Percentiles rank a stretch among this genome's conserved stretches.
phyloP scores from a whole-genome alignment of 2,113 vertebrate genomes.

The pig (Sus scrofa) region DNA sequence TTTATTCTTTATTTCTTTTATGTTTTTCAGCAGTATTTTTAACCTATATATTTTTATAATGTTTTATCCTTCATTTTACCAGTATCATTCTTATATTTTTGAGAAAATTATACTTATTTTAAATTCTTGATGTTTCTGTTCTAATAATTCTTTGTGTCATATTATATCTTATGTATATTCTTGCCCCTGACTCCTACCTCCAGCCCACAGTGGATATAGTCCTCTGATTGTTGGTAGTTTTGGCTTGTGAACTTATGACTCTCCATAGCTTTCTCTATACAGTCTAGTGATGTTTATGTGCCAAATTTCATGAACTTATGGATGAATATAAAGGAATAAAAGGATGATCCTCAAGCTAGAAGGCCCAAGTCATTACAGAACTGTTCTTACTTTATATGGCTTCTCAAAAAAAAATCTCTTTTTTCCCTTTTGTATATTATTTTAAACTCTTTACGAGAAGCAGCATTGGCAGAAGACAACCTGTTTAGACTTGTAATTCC shows the following conservation, averaged over 20 bases:
- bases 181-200: fast-evolving
- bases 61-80: not conserved
- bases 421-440: not conserved
- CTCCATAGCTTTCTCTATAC: not conserved
- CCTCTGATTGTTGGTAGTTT: not conserved
- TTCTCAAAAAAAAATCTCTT: not conserved
- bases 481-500: not conserved
- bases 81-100: not conserved
- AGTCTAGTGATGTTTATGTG: not conserved
- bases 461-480: not conserved
- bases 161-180: not conserved
- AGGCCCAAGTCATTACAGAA: not conserved
- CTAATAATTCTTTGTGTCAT: not conserved
- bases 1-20: not conserved
- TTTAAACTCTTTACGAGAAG: not conserved
- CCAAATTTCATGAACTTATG: not conserved
- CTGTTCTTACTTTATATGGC: not conserved
- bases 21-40: not conserved
- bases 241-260: not conserved
- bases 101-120: not conserved
- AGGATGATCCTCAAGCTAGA: not conserved
- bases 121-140: not conserved
- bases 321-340: not conserved
- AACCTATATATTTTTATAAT: not conserved
- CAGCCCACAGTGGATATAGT: not conserved